These are phyloP conservation scores for Tenualosa ilisha DNA, from an alignment of 2,797 vertebrate species.

Conservation along the genomic window DNA sequence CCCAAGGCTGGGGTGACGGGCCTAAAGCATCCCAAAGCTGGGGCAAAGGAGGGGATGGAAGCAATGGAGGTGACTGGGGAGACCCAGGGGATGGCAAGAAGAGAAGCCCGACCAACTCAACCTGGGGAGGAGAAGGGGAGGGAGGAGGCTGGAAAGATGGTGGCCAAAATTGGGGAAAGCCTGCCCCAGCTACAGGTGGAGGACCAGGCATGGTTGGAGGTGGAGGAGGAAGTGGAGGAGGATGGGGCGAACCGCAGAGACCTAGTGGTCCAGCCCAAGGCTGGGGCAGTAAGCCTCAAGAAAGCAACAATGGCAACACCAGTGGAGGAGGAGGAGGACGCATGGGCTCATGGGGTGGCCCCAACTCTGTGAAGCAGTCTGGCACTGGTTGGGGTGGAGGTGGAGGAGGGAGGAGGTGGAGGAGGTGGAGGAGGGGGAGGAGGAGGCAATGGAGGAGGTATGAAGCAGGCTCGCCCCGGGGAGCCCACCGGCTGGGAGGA, in stretches of 20 bases:
- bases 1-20: slow-evolving; percentile 89
- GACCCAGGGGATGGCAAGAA: slow-evolving; percentile 90
- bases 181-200: slow-evolving; percentile 43
- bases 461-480: slow-evolving; percentile 69
- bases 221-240: slow-evolving; percentile 58
- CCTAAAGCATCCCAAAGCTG: slow-evolving; percentile 87
- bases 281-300: slow-evolving; percentile 83
- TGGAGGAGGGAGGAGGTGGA: not conserved
- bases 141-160: slow-evolving; percentile 84
- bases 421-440: not conserved
- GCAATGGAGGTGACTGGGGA: slow-evolving; percentile 78
- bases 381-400: slow-evolving; percentile 58
- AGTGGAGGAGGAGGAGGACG: slow-evolving; percentile 48
- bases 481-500: slow-evolving; percentile 92
- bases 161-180: slow-evolving; percentile 72
- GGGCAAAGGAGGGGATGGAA: slow-evolving; percentile 77
- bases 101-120: slow-evolving; percentile 73
- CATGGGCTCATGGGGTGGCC: slow-evolving; percentile 82
- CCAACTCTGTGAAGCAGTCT: slow-evolving; percentile 77
- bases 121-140: slow-evolving; percentile 82
- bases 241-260: slow-evolving; percentile 80
- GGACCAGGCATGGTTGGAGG: slow-evolving; percentile 71
- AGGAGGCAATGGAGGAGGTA: slow-evolving; percentile 46
- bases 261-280: slow-evolving; percentile 81
- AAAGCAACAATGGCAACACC: slow-evolving; percentile 77